Percentiles rank a stretch among this genome's conserved stretches.
phyloP scores from a whole-genome alignment of 2,113 vertebrate genomes.

The Brachirus orientalis region DNA sequence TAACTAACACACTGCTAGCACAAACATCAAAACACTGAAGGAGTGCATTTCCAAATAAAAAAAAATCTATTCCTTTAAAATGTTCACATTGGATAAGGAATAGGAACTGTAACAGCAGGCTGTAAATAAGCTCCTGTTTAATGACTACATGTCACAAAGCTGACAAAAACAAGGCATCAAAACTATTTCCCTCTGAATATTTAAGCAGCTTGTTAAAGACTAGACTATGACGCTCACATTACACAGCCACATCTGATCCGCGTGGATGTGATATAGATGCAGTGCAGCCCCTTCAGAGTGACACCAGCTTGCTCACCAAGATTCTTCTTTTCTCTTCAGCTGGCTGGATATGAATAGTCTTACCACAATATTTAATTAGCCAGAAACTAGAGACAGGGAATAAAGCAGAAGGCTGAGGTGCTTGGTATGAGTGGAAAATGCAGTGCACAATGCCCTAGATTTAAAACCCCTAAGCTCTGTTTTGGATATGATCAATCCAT shows the following conservation, averaged over 20 bases:
- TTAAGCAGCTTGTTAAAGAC: constrained; percentile 23
- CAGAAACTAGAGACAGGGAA: constrained; percentile 49
- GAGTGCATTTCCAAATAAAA: no score
- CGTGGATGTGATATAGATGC: constrained; percentile 16
- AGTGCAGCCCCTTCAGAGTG: constrained; percentile 36
- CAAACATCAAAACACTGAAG: no score
- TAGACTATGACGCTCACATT: constrained; percentile 39
- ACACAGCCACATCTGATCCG: no score
- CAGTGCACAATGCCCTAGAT: constrained; percentile 63
- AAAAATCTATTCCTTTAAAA: no score
- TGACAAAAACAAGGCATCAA: constrained; percentile 4
- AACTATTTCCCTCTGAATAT: constrained; percentile 4
- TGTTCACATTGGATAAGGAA: no score
- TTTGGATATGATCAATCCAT: constrained; percentile 57
- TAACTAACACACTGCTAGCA: no score
- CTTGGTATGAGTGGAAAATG: constrained; percentile 39
- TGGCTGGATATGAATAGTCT: constrained; percentile 63
- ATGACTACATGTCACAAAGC: neutral
- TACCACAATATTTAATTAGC: constrained; percentile 68
- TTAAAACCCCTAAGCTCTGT: constrained; percentile 53
- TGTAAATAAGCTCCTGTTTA: neutral
- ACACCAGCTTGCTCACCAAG: constrained; percentile 60
- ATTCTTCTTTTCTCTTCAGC: constrained; percentile 47
- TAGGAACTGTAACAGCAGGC: neutral
- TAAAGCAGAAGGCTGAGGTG: constrained; percentile 49